Base-by-base conservation (phyloP, 2,113 vertebrate species). In the Sisor rabdophorus region DNA sequence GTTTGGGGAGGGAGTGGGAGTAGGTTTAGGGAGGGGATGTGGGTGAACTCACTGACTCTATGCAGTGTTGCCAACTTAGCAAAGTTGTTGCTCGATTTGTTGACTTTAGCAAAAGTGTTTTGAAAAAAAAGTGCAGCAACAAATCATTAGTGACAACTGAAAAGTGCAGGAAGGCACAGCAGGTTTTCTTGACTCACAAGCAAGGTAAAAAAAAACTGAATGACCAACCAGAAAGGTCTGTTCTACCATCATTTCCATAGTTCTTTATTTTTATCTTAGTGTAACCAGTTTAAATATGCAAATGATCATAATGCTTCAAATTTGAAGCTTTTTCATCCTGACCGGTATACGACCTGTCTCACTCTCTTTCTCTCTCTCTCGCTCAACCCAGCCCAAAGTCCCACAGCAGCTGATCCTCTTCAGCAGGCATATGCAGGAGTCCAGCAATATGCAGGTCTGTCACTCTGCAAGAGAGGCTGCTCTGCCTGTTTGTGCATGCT, bases 401-500 rank as follows among this genome's bases (percentile, higher is more conserved):
- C 97, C 87, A 98, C 95, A 83, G 94, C 97, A 87, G 95, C 95
- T 77, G 97, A 99, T 86, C 96, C 96, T 81, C 94, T 99, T 89
- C 97, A 99, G 90, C 96, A 98, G 93, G 96, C 97, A 89, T 99
- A 99, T 88, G 95, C 97, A 11, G 96, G 97, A 94, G 96, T 98
- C 92, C 97, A 99, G 94, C 97, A 98, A 92, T 99, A 99, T 79
- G 95, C 97, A 99, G 96, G 97, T 98, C 94, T 95, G 97, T 96
- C 94, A 92, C 94, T 95, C 93, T 82, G 81, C 85, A 65, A 36
- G 24, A 73, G 75, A 69, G 64, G 32, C 64, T 79, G 71, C 54
- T 79, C n/a, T 79, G 48, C 54, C 22, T 26, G 11, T 63, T 72
- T 48, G 53, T 64, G 80, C 55, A 71, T 71, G 58, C 76, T 71